Evolutionary conservation across 2,113 vertebrate species (phyloP), one percentile per base, ranked within the genome.

Genomic region (Thermophis baileyi): DNA sequence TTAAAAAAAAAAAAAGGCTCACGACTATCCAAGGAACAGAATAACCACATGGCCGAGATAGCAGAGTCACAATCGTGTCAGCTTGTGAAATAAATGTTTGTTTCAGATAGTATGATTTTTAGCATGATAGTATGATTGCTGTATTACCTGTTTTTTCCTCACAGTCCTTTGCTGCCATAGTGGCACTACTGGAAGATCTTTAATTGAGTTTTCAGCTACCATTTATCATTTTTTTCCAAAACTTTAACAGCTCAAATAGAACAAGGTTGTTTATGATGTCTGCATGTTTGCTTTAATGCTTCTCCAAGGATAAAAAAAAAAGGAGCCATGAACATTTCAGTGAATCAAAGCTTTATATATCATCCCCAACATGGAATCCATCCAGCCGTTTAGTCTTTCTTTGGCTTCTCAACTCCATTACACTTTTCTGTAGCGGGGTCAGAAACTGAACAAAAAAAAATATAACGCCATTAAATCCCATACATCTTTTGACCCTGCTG

Each of bases 291-390:
- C 95, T 94, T 81, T 94, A 94, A 94, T 92, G 89, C 55, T 92
- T 95, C 92, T 92, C 93, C 86, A 93, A 95, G 93, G 49, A 89
- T 89, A 95, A 86, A 11, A 95, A 94, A 95, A 92, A 95, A 0
- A 0, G n/a, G 85, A 95, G 85, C 86, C 50, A 87, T 95, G 95
- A 50, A 94, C 89, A 96, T 91, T 47, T 92, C 94, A 94, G 3
- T 94, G 95, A 97, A 96, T 91, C 91, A 94, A 47, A 94, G 57
- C 87, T 93, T 69, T 54, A 53, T 94, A 2, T 87, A 95, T 92
- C 12, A 92, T 85, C 94, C 93, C 54, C 91, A 94, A 85, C 87
- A 81, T 35, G 49, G 89, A 50, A 92, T 86, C 47, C 90, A 95
- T 94, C 63, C 88, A 94, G 93, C 90, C 86, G 51, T 35, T 12